A percentile compares a stretch with the other conserved stretches of the same genome.
These are phyloP conservation scores for Eupristina koningsbergeri DNA, from an alignment of 1,140 invertebrate species.

Conservation along the genomic window DNA sequence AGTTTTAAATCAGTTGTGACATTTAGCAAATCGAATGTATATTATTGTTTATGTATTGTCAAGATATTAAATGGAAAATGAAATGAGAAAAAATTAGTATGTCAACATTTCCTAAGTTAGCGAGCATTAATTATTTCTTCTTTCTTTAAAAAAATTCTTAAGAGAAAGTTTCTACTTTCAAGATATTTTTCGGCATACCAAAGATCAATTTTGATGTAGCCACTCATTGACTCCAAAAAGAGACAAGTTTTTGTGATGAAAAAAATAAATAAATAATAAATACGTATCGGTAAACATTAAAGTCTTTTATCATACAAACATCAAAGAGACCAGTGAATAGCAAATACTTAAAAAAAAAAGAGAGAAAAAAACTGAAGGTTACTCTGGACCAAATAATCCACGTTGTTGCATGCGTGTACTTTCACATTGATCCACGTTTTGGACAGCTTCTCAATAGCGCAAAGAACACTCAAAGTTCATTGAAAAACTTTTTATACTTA, in stretches of 20 bases:
- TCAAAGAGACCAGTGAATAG: neutral
- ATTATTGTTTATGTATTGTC: neutral
- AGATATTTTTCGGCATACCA: neutral
- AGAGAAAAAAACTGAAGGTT: slow-evolving; percentile 13
- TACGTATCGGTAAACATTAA: neutral
- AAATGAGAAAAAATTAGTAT: neutral
- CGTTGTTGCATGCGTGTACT: neutral
- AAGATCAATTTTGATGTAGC: neutral
- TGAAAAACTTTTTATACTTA: too few species aligned
- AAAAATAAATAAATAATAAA: neutral
- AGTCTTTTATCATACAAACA: neutral
- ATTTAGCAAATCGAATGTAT: neutral
- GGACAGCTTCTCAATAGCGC: neutral
- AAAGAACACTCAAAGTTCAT: neutral
- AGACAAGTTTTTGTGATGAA: neutral
- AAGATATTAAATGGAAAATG: neutral
- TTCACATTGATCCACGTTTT: slow-evolving; percentile 1
- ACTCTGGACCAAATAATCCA: neutral
- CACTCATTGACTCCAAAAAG: neutral
- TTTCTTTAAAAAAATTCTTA: neutral
- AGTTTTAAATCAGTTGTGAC: neutral
- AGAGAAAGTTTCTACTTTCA: slow-evolving; percentile 24
- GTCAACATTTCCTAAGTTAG: neutral
- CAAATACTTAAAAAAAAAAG: neutral
- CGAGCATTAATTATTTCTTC: neutral